Evolutionary conservation across 2,797 vertebrate genomes (phyloP).

Genomic region (Mionectes olivaceus): DNA sequence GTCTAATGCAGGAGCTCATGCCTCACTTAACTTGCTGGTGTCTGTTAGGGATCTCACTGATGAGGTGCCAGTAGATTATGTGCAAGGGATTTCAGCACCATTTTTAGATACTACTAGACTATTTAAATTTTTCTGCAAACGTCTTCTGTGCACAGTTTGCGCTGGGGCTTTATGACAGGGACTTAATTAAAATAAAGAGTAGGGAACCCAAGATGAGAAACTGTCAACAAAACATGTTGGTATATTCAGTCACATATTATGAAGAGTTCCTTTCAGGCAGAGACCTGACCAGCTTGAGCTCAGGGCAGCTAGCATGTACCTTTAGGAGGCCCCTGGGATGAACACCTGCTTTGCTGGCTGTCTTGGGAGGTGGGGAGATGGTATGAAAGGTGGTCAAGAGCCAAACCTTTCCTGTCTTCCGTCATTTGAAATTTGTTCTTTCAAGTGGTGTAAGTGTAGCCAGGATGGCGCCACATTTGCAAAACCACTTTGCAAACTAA

Average conservation of each 20-base stretch:
- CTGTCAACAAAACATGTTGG: background rate
- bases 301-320: background rate
- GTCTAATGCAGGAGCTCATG: background rate
- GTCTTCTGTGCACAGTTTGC: background rate
- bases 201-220: background rate
- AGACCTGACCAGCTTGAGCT: background rate
- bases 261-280: background rate
- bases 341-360: background rate
- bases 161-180: background rate
- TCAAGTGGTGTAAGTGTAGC: background rate
- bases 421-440: background rate
- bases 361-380: background rate
- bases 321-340: background rate
- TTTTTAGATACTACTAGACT: background rate
- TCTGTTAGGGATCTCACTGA: background rate
- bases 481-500: background rate
- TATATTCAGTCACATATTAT: background rate
- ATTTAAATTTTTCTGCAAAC: background rate
- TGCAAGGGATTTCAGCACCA: background rate
- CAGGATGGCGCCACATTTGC: background rate
- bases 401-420: background rate
- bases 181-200: background rate
- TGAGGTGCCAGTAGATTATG: background rate
- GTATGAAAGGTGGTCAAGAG: background rate
- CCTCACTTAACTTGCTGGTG: background rate